Evolutionary conservation across 2,113 vertebrate species (phyloP).

Genomic region (Scolopax mira): DNA sequence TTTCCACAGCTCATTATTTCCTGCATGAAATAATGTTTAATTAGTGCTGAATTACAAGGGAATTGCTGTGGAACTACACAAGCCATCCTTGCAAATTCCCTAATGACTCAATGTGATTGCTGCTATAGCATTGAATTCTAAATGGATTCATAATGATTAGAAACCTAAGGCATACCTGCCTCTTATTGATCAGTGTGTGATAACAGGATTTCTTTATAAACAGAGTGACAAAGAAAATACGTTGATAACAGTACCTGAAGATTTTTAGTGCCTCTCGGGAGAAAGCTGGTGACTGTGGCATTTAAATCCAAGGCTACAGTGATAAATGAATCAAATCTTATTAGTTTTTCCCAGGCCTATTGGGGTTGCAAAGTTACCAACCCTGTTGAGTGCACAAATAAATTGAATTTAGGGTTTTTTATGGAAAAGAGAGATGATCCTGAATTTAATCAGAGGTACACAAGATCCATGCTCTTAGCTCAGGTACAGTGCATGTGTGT

Average conservation of each 20-base stretch:
- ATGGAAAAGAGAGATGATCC: not conserved
- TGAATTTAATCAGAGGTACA: not conserved
- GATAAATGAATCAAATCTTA: constrained; percentile 42
- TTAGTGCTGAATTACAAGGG: constrained; percentile 61
- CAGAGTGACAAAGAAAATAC: not conserved
- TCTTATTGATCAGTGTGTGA: constrained; percentile 52
- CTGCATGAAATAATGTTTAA: constrained; percentile 66
- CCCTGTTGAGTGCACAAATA: not conserved
- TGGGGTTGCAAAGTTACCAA: not conserved
- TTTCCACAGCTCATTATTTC: constrained; percentile 72
- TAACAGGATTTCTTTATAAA: constrained; percentile 38
- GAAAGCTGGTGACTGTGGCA: not conserved
- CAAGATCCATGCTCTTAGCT: not conserved
- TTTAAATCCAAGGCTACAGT: constrained; percentile 34
- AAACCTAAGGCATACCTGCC: constrained; percentile 37
- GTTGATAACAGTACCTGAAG: not conserved
- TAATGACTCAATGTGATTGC: constrained; percentile 53
- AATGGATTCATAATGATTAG: constrained; percentile 57
- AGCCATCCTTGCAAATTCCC: constrained; percentile 43
- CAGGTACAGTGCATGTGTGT: not conserved
- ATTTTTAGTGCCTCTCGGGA: not conserved
- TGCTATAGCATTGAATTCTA: constrained; percentile 47
- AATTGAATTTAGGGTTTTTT: not conserved
- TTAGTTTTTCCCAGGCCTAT: not conserved
- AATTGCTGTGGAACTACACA: constrained; percentile 51